Evolutionary conservation across 2,113 vertebrate genomes (phyloP).

Genomic region (Tupaia tana): DNA sequence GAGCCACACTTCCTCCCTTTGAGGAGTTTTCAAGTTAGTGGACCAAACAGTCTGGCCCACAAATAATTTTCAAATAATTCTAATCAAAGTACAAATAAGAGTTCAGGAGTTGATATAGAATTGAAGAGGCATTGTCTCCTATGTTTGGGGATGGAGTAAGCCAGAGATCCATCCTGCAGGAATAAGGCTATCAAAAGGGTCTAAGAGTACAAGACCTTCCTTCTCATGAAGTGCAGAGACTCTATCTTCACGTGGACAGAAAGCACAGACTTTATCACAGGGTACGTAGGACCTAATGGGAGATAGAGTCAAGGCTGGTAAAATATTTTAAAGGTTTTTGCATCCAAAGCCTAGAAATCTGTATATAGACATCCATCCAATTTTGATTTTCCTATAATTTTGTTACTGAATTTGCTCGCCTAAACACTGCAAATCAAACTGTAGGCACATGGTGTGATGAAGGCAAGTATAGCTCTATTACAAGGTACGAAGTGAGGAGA

Average conservation of each 20-base stretch:
- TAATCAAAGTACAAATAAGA: not conserved
- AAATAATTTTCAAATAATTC: conserved; percentile 21
- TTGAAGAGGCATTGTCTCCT: not conserved
- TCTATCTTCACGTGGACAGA: not conserved
- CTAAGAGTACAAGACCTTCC: not conserved
- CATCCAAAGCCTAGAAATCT: not conserved
- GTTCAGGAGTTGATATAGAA: not conserved
- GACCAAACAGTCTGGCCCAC: not conserved
- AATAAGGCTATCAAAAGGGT: not conserved
- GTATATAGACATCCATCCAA: not conserved
- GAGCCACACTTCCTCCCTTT: not conserved
- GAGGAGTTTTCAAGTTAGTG: conserved; percentile 8
- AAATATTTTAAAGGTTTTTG: not conserved
- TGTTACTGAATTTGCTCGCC: no score
- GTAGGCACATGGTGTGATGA: no score
- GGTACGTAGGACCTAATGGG: not conserved
- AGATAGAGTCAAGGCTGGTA: not conserved
- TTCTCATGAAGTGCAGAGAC: not conserved
- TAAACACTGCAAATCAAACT: no score
- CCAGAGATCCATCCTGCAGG: not conserved
- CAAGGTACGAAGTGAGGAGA: no score
- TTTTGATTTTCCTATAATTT: not conserved
- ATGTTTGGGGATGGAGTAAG: not conserved
- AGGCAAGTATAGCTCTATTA: no score
- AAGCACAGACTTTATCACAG: not conserved